Base-by-base conservation (phyloP, 2,113 vertebrate species). In the Grallaria varia region DNA sequence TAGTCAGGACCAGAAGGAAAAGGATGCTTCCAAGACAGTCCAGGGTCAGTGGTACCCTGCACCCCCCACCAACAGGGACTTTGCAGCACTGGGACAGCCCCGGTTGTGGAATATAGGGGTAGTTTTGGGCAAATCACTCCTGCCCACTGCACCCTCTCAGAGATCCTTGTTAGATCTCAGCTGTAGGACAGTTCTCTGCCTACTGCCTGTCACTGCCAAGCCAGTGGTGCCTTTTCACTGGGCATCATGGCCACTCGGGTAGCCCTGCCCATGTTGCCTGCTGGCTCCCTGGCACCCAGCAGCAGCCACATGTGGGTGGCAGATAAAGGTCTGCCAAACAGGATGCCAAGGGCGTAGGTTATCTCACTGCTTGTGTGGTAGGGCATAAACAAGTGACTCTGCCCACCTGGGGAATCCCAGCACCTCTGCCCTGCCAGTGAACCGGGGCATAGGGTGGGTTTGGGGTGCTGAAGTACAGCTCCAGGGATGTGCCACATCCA, bases 321-420 rank as follows among this genome's bases (percentile, higher is more conserved):
- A 42, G 85, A 83, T 62, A 53, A 88, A 35, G 18, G 35, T 50
- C 67, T 9, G 16, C 83, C 94, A 95, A 95, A 95, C 94, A 92
- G 95, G 94, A 96, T 97, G 94, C 60, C 1, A 23, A 27, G 59
- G 88, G 63, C 0, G 14, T 14, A 90, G 86, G 83, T 88, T 77
- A 47, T 56, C 76, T 86, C 52, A 33, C 45, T 24, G 68, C 59
- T 39, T n/a, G 6, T 28, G 50, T 15, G 22, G 19, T 5, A 53
- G 15, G 39, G 33, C 2, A 17, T 91, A 95, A 96, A 96, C 94
- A 95, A 93, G 79, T 0, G 8, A 68, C 68, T 52, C 69, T 94
- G 63, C 68, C 76, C 30, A 40, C 2, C 11, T 0, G 6, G 86
- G 59, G n/a, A 89, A 86, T 66, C 45, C 81, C 90, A 30, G 33